Evolutionary conservation across 2,888 invertebrate species (phyloP).

Genomic region (Tineola bisselliella): DNA sequence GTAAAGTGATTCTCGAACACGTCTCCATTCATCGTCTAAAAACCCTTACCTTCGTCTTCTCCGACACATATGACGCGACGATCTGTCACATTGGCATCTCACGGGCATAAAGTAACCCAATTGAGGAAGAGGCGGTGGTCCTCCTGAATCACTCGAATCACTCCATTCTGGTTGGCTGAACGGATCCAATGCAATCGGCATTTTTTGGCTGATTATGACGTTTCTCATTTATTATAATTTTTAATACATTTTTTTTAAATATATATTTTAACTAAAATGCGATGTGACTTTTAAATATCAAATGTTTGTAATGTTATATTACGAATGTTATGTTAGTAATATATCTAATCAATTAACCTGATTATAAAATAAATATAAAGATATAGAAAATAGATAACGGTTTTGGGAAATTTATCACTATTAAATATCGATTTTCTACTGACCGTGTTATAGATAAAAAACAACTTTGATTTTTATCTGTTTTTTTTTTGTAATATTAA

Average conservation of each 20-base stretch:
- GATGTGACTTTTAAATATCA: background rate
- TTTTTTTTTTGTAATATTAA: too few species aligned
- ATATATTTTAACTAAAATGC: too few species aligned
- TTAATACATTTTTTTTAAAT: too few species aligned
- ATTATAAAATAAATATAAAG: background rate
- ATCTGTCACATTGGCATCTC: slow-evolving; percentile 52
- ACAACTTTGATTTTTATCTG: too few species aligned
- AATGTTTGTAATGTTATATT: background rate
- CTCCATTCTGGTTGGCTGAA: slow-evolving; percentile 56
- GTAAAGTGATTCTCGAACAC: background rate
- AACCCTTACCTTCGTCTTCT: slow-evolving; percentile 52
- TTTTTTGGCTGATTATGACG: too few species aligned
- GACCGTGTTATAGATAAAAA: too few species aligned
- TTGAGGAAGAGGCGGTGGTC: slow-evolving; percentile 56
- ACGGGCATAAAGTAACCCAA: slow-evolving; percentile 71
- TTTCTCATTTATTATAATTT: too few species aligned
- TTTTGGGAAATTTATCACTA: too few species aligned
- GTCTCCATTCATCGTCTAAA: background rate
- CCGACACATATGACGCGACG: slow-evolving; percentile 52
- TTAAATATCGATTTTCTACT: too few species aligned
- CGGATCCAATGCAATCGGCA: slow-evolving; percentile 48
- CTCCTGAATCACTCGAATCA: slow-evolving; percentile 55
- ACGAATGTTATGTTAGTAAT: too few species aligned
- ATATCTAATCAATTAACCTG: background rate
- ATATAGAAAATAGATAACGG: background rate